Percentiles rank a stretch among this genome's conserved stretches.
These are phyloP conservation scores for Acleris laterana DNA, from an alignment of 2,888 invertebrate species.

Conservation along the genomic window DNA sequence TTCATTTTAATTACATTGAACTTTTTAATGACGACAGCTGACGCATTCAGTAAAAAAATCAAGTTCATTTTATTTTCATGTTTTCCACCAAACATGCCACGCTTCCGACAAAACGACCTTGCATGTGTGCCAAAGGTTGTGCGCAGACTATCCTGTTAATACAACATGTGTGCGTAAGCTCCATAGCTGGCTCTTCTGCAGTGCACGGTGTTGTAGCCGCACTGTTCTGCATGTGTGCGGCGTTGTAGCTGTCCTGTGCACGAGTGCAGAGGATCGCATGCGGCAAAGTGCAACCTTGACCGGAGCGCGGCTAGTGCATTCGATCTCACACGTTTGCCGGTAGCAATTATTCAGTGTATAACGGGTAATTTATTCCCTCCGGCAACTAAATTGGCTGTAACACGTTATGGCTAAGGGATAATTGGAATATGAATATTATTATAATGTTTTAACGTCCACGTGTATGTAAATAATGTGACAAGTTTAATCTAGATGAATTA, in stretches of 20 bases:
- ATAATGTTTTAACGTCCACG: no score
- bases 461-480: no score
- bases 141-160: neutral
- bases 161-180: neutral
- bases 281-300: slow-evolving; percentile 36
- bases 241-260: slow-evolving; percentile 9
- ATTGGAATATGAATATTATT: no score
- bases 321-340: slow-evolving; percentile 2
- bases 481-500: no score
- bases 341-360: slow-evolving; percentile 15
- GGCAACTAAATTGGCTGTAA: slow-evolving; percentile 1
- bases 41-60: neutral
- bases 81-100: neutral
- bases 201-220: slow-evolving; percentile 1
- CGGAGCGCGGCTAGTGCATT: slow-evolving; percentile 12
- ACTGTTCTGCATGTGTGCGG: slow-evolving; percentile 2
- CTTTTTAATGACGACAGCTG: neutral
- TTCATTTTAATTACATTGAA: neutral
- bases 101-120: slow-evolving; percentile 8
- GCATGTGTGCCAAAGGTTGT: slow-evolving; percentile 20
- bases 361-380: slow-evolving; percentile 12
- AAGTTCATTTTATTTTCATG: neutral
- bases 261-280: slow-evolving; percentile 31
- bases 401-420: slow-evolving; percentile 1
- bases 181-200: no score